These are phyloP conservation scores for Actinemys pallida DNA, from an alignment of 2,113 vertebrate species.

Conservation along the genomic window DNA sequence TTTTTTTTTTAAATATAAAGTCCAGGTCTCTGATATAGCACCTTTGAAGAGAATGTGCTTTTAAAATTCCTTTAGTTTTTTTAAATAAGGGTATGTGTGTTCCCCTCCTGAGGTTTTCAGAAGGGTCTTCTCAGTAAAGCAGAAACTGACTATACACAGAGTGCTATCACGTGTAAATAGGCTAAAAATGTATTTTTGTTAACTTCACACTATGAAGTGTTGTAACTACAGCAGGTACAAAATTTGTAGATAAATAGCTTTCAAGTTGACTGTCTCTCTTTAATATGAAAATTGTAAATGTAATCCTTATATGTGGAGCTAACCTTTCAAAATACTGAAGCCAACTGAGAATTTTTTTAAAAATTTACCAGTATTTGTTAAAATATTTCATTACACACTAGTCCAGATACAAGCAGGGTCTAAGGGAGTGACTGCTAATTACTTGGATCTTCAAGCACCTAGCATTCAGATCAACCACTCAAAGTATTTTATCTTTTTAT, in stretches of 20 bases:
- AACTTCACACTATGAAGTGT: not conserved
- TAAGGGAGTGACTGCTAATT: slow-evolving; percentile 75
- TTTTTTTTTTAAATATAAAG: not conserved
- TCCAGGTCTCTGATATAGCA: not conserved
- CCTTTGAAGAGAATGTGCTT: not conserved
- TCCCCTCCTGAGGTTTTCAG: not conserved
- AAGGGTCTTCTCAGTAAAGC: not conserved
- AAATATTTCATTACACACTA: slow-evolving; percentile 46
- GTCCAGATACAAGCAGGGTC: slow-evolving; percentile 82
- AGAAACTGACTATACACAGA: not conserved
- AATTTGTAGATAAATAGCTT: not conserved
- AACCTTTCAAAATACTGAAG: slow-evolving; percentile 50
- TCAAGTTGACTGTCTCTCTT: slow-evolving; percentile 54
- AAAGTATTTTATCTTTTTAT: slow-evolving; percentile 61
- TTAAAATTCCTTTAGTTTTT: not conserved
- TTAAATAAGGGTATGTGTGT: not conserved
- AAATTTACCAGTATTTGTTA: not conserved
- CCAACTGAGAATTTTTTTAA: not conserved
- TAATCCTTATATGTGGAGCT: slow-evolving; percentile 40
- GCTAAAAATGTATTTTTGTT: not conserved
- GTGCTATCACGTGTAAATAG: not conserved
- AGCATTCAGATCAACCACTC: slow-evolving; percentile 77
- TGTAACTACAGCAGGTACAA: not conserved
- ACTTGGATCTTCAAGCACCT: slow-evolving; percentile 76
- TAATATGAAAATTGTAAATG: slow-evolving; percentile 50